Evolutionary conservation across 2,888 invertebrate genomes (phyloP).

Genomic region (Gastrophysa polygoni): DNA sequence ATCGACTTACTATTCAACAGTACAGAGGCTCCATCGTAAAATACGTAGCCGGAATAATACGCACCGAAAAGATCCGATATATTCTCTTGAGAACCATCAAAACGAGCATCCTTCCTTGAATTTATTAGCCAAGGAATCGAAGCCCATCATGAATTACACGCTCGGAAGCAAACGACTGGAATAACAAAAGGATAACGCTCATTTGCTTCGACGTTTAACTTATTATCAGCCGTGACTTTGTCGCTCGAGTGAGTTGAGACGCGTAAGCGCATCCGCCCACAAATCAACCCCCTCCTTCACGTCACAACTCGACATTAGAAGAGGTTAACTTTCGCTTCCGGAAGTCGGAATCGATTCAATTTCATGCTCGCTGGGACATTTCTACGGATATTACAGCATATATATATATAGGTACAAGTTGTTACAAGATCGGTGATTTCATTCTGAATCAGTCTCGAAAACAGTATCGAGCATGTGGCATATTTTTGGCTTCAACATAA

Average conservation of each 20-base stretch:
- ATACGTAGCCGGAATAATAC: too few species aligned
- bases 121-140: neutral
- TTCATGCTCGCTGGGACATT: neutral
- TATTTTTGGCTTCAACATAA: too few species aligned
- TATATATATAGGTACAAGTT: too few species aligned
- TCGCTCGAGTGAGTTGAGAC: constrained; percentile 4
- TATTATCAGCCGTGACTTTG: constrained; percentile 10
- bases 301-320: constrained; percentile 3
- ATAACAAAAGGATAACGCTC: constrained; percentile 11
- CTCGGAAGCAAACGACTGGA: constrained; percentile 1
- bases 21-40: too few species aligned
- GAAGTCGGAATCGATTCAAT: neutral
- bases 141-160: neutral
- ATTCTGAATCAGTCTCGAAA: too few species aligned
- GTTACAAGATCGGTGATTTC: too few species aligned
- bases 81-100: too few species aligned
- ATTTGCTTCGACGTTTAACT: constrained; percentile 3
- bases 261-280: constrained; percentile 16
- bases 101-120: too few species aligned
- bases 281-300: constrained; percentile 18
- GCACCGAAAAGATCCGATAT: too few species aligned
- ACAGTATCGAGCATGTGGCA: too few species aligned
- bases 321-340: neutral
- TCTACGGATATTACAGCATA: too few species aligned
- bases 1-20: too few species aligned